A percentile compares a stretch with the other conserved stretches of the same genome.
These are phyloP conservation scores for Drosophila kuntzei DNA, from an alignment of 2,888 invertebrate genomes.

Conservation along the genomic window DNA sequence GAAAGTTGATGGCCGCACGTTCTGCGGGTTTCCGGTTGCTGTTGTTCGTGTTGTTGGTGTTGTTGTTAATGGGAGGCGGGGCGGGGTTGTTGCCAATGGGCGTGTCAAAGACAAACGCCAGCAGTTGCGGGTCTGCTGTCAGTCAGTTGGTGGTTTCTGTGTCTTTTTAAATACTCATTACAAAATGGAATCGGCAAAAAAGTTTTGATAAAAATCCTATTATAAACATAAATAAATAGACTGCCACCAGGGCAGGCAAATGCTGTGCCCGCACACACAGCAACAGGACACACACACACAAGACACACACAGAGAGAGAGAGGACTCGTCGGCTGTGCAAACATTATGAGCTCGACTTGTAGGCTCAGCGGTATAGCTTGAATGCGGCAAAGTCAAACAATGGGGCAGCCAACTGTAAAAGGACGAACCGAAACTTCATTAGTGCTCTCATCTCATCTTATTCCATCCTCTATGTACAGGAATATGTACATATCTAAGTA, in stretches of 20 bases:
- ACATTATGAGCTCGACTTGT: constrained; percentile 67
- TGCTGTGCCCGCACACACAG: constrained; percentile 44
- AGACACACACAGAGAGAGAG: constrained; percentile 23
- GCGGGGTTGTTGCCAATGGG: constrained; percentile 31
- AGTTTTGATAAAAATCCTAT: constrained; percentile 82
- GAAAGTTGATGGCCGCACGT: constrained; percentile 46
- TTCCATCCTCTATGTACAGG: constrained; percentile 41
- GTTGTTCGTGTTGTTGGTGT: background rate
- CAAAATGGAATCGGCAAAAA: constrained; percentile 70
- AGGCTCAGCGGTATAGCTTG: constrained; percentile 36
- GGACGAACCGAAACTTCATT: constrained; percentile 78
- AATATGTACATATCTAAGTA: constrained; percentile 26
- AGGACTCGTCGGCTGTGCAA: constrained; percentile 49
- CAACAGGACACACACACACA: constrained; percentile 18
- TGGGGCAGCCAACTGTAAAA: constrained; percentile 74
- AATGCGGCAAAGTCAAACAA: constrained; percentile 75
- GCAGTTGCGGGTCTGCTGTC: constrained; percentile 54
- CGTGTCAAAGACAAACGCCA: constrained; percentile 77
- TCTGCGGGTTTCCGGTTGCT: constrained; percentile 41
- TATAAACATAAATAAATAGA: constrained; percentile 82
- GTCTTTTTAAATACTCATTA: constrained; percentile 81
- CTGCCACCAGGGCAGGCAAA: constrained; percentile 55
- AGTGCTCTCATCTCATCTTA: constrained; percentile 60
- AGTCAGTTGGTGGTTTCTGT: constrained; percentile 48
- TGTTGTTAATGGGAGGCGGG: background rate